Base-by-base conservation (phyloP, 2,797 vertebrate genomes). In the Urophycis tenuis region DNA sequence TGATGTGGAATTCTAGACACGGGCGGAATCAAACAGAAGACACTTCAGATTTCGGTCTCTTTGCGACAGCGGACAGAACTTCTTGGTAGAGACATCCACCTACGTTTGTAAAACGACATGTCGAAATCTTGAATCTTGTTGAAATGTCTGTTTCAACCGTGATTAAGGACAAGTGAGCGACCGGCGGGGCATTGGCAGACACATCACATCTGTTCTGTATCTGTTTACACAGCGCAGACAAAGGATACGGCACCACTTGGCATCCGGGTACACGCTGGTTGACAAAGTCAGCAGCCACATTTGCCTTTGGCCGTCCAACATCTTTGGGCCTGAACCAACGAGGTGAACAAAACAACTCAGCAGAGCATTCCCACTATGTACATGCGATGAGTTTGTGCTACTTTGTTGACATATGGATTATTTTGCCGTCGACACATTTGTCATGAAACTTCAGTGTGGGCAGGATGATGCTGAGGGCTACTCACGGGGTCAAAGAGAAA, bases 71-170 rank as follows among this genome's bases (percentile, higher is more conserved):
- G 12, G 36, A 25, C 35, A 10, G 75, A 67, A 2, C 32, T 6
- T 8, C n/a, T 15, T 12, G 34, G 17, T 76, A 70, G 74, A 77
- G 70, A 39, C 32, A 8, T 12, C 32, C 5, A 95, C 97, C 95
- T 92, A 99, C 97, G 96, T 85, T 94, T 92, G 89, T 98, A 99
- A 90, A 99, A 99, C 39, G 94, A 94, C 71, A 97, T 96, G 49
- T 96, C 95, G 88, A 96, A 96, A 88, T 99, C 96, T 86, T 99
- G 97, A 84, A 99, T 99, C 92, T 96, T 99, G 88, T 96, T 98
- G 91, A 95, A 99, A 90, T 99, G 94, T 74, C 97, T 99, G 87
- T 86, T n/a, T n/a, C n/a, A n/a, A n/a, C 86, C 8, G 85, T 77
- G 69, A 32, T 84, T 78, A 80, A 87, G 92, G 81, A 31, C 2